These are phyloP conservation scores for Sturnus vulgaris DNA, from an alignment of 2,113 vertebrate species.

Conservation along the genomic window DNA sequence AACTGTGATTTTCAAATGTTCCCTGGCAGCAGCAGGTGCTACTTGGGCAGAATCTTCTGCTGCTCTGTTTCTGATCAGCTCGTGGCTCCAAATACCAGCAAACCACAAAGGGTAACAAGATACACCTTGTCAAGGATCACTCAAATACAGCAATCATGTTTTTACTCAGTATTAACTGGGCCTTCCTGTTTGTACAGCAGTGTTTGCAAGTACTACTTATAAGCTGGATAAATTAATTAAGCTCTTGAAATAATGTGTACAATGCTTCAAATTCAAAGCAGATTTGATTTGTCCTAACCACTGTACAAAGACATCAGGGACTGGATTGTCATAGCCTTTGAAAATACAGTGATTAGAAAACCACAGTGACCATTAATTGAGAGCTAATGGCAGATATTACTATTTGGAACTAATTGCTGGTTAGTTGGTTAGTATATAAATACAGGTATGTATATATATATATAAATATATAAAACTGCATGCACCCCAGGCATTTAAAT, in stretches of 20 bases:
- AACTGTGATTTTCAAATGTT: not conserved
- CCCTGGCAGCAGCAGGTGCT: not conserved
- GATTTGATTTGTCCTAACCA: not conserved
- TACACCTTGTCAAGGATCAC: not conserved
- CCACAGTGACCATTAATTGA: not conserved
- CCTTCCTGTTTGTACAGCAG: not conserved
- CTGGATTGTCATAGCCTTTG: not conserved
- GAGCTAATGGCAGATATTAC: not conserved
- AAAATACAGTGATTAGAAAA: not conserved
- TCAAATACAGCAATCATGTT: not conserved
- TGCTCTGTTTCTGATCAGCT: not conserved
- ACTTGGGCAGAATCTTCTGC: fast-evolving
- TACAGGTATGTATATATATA: no score
- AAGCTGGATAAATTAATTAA: not conserved
- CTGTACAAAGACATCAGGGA: not conserved
- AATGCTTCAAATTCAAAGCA: slow-evolving; percentile 10
- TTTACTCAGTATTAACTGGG: not conserved
- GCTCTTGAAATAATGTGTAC: not conserved
- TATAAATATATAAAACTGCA: no score
- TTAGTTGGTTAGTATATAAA: not conserved
- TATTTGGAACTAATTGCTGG: not conserved
- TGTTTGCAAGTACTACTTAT: not conserved
- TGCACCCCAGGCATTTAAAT: not conserved
- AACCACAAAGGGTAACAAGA: not conserved
- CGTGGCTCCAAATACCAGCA: not conserved